Evolutionary conservation across 2,113 vertebrate genomes (phyloP), one percentile per base, ranked within the genome.

Genomic region (Myocastor coypus): DNA sequence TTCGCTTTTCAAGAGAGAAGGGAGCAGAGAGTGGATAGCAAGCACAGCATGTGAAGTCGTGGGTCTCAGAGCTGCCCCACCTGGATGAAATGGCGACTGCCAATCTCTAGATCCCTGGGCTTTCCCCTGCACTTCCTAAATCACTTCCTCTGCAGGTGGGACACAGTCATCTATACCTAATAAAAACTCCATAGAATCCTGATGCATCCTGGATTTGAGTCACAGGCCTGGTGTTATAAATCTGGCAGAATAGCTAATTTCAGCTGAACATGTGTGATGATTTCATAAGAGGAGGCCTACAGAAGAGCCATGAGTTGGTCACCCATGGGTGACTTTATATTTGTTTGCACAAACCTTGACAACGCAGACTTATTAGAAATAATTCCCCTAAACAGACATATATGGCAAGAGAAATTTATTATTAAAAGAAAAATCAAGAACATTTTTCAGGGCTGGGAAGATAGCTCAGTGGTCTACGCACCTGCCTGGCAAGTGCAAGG

Each of bases 401-500:
- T 71, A 81, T 28, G 37, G 6, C 10, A 94, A 68, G 13, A 66
- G 50, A 84, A 52, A 92, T 22, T 13, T 73, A 90, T 90, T 94
- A 71, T 40, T 83, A 88, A 97, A 85, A 55, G 59, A 8, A 87
- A 89, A 91, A 46, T 86, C 28, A 59, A 89, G 34, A 89, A 37
- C 30, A 30, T 50, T 78, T 20, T 24, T 17, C 16, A 19, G 55
- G 55, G 55, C 55, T 57, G 17, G 55, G 55, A 16, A 19, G 55
- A 57, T 57, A 57, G 55, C 16, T 57, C 17, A 57, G 16, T 55
- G 55, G 12, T 55, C 55, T 55, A 17, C 13, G 55, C 17, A 19
- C 3, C 55, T 57, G 17, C 55, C 55, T 19, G 16, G 55, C 16
- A 57, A 57, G 55, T 19, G 17, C 55, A 57, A 57, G 16, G 17